Evolutionary conservation across 2,797 vertebrate species (phyloP).

Genomic region (Eutrigla gurnardus): DNA sequence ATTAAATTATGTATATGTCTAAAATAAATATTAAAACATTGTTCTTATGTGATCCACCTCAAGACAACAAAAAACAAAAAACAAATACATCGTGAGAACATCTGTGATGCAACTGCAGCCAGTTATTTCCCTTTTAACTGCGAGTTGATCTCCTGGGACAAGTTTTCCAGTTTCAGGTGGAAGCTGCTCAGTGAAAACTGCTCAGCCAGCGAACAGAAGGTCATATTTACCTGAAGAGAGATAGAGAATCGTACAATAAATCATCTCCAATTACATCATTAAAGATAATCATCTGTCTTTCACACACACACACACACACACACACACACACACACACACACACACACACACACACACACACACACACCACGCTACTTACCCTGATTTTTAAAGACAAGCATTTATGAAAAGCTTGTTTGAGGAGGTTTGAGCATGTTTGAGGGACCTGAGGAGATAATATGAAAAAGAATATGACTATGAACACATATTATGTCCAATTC

Average conservation of each 20-base stretch:
- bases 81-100: no score
- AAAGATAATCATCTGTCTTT: no score
- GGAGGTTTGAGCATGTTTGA: constrained; percentile 39
- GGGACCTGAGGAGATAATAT: constrained; percentile 26
- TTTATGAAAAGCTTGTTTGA: not conserved
- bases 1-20: no score
- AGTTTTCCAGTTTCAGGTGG: accelerated
- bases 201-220: accelerated
- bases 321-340: no score
- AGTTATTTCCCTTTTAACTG: no score
- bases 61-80: no score
- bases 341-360: not conserved
- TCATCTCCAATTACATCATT: no score
- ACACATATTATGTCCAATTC: not conserved
- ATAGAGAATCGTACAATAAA: not conserved
- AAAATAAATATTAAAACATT: no score
- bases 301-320: no score
- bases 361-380: constrained; percentile 38
- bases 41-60: no score
- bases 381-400: no score
- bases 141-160: accelerated
- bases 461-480: not conserved
- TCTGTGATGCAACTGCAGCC: no score
- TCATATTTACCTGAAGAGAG: not conserved
- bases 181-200: not conserved